Evolutionary conservation across 2,113 vertebrate genomes (phyloP), one percentile per base, ranked within the genome.

Genomic region (Macquaria ambigua): DNA sequence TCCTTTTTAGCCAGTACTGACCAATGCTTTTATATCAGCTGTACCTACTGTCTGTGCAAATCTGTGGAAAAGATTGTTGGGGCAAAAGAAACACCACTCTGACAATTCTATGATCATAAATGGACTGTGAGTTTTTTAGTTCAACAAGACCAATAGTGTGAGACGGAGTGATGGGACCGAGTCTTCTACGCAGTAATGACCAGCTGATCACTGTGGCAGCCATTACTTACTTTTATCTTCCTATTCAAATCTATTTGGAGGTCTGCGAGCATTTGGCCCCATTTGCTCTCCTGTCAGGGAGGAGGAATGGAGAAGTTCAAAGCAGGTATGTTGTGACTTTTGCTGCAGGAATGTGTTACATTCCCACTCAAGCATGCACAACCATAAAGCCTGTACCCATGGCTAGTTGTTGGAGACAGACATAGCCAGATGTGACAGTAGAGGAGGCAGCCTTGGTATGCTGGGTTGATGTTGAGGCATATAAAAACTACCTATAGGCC

Each of bases 271-370:
- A 25, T 72, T 63, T 28, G 58, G n/a, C 11, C 23, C 58, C 28
- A 52, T 63, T 72, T 72, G 21, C 48, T 53, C 23, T 41, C 11
- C 23, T 53, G 46, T 10, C 16, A 63, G 23, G 23, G 21, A 71
- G 25, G 18, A 52, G 15, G 78, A 63, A 9, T 14, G 18, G 31
- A 52, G 31, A 52, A 62, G 55, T 70, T 50, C 55, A 61, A 25
- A 71, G 56, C 21, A 52, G 43, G 31, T 37, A 70, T 70, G 68
- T 52, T 71, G 66, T 31, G 34, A 63, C 25, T 41, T 16, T 20
- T 18, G 46, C 18, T 55, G n/a, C 20, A 55, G 59, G 59, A 73
- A 73, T 81, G 69, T 64, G 58, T 43, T 41, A 63, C 56, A 43
- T 72, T 63, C 34, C n/a, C n/a, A 31, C n/a, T 63, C 46, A 55